A percentile compares a stretch with the other conserved stretches of the same genome.
These are phyloP conservation scores for Sebastes hubbsi DNA, from an alignment of 2,797 vertebrate genomes.

Conservation along the genomic window DNA sequence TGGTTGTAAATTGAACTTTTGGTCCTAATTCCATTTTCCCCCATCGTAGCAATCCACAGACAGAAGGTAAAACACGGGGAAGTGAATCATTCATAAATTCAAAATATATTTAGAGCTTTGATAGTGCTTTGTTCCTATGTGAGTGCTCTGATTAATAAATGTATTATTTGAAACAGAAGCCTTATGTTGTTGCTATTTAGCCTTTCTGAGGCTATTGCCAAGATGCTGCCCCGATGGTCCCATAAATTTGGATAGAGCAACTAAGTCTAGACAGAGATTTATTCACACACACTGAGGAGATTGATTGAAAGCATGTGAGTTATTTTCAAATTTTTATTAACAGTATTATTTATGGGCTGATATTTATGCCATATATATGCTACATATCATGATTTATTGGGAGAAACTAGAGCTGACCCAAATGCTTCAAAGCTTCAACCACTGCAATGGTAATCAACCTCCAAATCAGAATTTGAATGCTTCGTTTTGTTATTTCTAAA, in stretches of 20 bases:
- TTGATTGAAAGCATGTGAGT: background rate
- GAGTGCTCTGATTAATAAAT: background rate
- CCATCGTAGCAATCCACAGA: background rate
- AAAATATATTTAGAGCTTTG: background rate
- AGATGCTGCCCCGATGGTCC: background rate
- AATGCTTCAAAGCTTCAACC: too few relatives aligned
- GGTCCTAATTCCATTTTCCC: background rate
- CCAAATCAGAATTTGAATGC: too few relatives aligned
- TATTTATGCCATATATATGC: background rate
- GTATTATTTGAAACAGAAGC: background rate
- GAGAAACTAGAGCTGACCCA: too few relatives aligned
- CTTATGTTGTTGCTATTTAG: background rate
- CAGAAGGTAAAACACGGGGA: background rate
- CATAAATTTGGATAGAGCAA: background rate
- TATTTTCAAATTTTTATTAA: background rate
- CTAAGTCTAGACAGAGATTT: background rate
- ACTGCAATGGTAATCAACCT: too few relatives aligned
- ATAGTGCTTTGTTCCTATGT: background rate
- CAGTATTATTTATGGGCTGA: background rate
- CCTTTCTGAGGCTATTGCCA: background rate
- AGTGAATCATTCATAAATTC: background rate
- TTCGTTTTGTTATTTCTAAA: too few relatives aligned
- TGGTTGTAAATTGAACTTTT: background rate
- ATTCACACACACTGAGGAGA: background rate
- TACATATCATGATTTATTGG: too few relatives aligned